Evolutionary conservation across 2,113 vertebrate genomes (phyloP).

Genomic region (Corythaixoides concolor): DNA sequence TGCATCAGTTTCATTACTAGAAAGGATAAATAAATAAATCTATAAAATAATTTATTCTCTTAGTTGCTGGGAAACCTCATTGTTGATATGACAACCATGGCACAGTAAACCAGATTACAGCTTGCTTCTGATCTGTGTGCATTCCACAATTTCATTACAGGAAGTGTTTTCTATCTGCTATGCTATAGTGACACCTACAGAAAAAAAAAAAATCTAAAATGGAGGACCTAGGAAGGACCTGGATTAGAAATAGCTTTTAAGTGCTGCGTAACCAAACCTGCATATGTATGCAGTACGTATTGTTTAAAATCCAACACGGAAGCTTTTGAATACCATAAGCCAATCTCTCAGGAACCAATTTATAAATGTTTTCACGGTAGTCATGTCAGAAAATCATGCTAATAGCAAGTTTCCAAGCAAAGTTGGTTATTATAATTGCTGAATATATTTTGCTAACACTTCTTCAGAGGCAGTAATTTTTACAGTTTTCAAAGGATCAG

Average conservation of each 20-base stretch:
- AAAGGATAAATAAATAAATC: slow-evolving; percentile 70
- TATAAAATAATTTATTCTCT: slow-evolving; percentile 71
- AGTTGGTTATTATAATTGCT: slow-evolving; percentile 15
- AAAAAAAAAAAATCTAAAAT: slow-evolving; percentile 34
- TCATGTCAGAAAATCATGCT: slow-evolving; percentile 24
- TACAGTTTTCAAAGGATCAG: slow-evolving; percentile 19
- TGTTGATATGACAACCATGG: slow-evolving; percentile 80
- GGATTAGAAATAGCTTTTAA: neutral
- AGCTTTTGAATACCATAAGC: neutral
- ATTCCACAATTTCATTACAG: slow-evolving; percentile 33
- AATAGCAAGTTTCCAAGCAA: slow-evolving; percentile 26
- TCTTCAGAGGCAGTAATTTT: neutral
- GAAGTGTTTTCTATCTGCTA: slow-evolving; percentile 56
- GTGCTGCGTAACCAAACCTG: neutral
- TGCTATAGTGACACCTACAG: slow-evolving; percentile 81
- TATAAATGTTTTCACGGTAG: neutral
- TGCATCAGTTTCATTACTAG: slow-evolving; percentile 63
- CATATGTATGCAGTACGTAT: neutral
- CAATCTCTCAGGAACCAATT: slow-evolving; percentile 7
- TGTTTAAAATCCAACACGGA: neutral
- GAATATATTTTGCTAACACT: slow-evolving; percentile 33
- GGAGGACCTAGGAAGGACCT: neutral
- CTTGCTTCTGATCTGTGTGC: slow-evolving; percentile 43
- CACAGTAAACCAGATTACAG: slow-evolving; percentile 67
- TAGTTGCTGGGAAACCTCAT: slow-evolving; percentile 77